Base-by-base conservation (phyloP, 2,113 vertebrate genomes). In the Piprites chloris region DNA sequence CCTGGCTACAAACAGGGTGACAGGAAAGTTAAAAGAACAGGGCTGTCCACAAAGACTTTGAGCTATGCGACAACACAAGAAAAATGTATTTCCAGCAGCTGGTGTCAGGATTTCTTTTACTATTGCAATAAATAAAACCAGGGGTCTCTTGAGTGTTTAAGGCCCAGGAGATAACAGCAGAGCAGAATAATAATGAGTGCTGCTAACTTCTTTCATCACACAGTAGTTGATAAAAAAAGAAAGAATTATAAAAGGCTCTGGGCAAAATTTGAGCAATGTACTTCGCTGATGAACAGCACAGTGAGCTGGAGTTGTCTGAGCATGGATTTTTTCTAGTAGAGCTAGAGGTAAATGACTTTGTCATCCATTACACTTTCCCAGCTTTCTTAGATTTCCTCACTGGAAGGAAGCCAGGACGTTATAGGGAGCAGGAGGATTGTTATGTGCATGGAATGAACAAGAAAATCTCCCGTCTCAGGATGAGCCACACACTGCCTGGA, bases 361-460 rank as follows among this genome's bases (percentile, higher is more conserved):
- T 82, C 93, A 94, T 85, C 84, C 80, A 95, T 85, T 89, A 95
- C 28, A 41, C 50, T 94, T 89, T 68, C 58, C 80, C 86, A 94
- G 61, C 56, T 95, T 96, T 92, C 94, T 94, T 87, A 92, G 91
- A 91, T 91, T 91, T 93, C 84, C 26, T 91, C n/a, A 33, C 74
- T 95, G 95, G 91, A 92, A 92, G 9, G 58, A 75, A 88, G 86
- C 94, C 89, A 93, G 80, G 55, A 53, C 0, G 2, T 71, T 79
- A 82, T 0, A 0, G 68, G 59, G 63, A 91, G 69, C 2, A 0
- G 50, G 52, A 91, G 19, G 27, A 44, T 50, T 93, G 72, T 71
- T 81, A 77, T 75, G 68, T 47, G 56, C 3, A 2, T n/a, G 53
- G 87, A 96, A 92, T 46, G 94, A 95, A 49, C 61, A 92, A 87